A percentile compares a stretch with the other conserved stretches of the same genome.
Evolutionary conservation across 1,140 invertebrate genomes (phyloP).

Genomic region (Bacillus rossius): DNA sequence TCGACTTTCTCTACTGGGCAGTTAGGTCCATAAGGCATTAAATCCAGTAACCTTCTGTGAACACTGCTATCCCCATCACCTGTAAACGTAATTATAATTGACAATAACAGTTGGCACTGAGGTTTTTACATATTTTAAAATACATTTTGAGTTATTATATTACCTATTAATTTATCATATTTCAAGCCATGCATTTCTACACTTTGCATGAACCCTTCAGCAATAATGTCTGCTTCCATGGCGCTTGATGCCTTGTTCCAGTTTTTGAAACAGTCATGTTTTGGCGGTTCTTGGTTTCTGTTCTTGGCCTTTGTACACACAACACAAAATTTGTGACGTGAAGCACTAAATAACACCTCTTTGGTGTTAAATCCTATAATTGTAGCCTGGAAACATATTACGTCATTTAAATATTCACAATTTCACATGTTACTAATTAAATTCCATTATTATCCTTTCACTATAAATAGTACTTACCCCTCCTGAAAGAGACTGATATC

Average conservation of each 20-base stretch:
- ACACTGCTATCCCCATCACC: constrained; percentile 14
- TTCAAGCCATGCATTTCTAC: constrained; percentile 6
- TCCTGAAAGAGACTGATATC: constrained; percentile 10
- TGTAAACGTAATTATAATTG: neutral
- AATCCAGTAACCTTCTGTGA: constrained; percentile 2
- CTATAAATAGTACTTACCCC: constrained; percentile 8
- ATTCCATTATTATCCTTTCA: neutral
- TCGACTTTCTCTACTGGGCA: constrained; percentile 30
- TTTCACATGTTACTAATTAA: neutral
- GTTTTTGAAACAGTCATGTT: constrained; percentile 2
- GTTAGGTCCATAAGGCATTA: constrained; percentile 15
- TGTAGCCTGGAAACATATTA: neutral
- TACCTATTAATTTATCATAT: neutral
- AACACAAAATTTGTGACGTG: neutral
- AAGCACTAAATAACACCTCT: neutral
- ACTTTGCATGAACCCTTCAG: neutral
- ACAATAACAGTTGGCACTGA: too few species aligned
- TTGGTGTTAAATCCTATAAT: neutral
- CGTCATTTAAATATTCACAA: neutral
- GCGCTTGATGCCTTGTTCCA: constrained; percentile 3
- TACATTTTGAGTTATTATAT: too few species aligned
- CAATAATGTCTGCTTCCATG: constrained; percentile 7
- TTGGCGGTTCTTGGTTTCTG: neutral
- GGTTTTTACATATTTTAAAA: too few species aligned
- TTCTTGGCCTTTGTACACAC: neutral